phyloP scores from a whole-genome alignment of 2,797 vertebrate species.

The Acanthurus tractus region DNA sequence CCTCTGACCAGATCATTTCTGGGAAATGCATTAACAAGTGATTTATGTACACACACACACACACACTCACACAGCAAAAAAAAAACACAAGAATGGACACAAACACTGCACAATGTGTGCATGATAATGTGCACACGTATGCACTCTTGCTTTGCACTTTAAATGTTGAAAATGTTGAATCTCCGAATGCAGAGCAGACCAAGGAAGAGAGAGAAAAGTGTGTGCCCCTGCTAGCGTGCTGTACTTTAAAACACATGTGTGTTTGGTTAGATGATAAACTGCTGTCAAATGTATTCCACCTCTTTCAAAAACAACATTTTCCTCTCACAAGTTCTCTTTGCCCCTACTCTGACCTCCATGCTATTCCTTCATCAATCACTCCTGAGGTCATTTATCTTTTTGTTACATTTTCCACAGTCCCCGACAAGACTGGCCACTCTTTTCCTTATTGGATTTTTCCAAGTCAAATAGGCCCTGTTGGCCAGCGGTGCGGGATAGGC shows the following conservation, averaged over 20 bases:
- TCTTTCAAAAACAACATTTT: slow-evolving; percentile 64
- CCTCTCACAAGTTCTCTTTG: slow-evolving; percentile 42
- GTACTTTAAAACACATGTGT: slow-evolving; percentile 64
- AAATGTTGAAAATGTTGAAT: slow-evolving; percentile 42
- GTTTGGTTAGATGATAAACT: slow-evolving; percentile 70
- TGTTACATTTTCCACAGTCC: slow-evolving; percentile 78
- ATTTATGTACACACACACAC: slow-evolving; percentile 65
- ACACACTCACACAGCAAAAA: slow-evolving; percentile 25
- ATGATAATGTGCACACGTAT: slow-evolving; percentile 36
- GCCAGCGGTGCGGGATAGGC: slow-evolving; percentile 75
- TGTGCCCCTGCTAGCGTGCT: slow-evolving; percentile 14
- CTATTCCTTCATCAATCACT: slow-evolving; percentile 69
- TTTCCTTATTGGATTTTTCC: slow-evolving; percentile 83
- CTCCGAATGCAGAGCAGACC: slow-evolving; percentile 42
- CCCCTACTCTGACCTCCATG: slow-evolving; percentile 53
- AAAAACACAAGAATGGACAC: slow-evolving; percentile 37
- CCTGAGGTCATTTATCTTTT: slow-evolving; percentile 71
- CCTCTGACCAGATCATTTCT: slow-evolving; percentile 81
- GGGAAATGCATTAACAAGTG: slow-evolving; percentile 79
- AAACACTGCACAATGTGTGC: slow-evolving; percentile 33
- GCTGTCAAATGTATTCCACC: slow-evolving; percentile 67
- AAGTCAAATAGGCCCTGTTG: slow-evolving; percentile 80
- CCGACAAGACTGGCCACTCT: slow-evolving; percentile 80
- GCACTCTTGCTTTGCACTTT: slow-evolving; percentile 34
- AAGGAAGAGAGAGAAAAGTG: slow-evolving; percentile 8